These are phyloP conservation scores for Exephanes ischioxanthus DNA, from an alignment of 2,888 invertebrate genomes.

Conservation along the genomic window DNA sequence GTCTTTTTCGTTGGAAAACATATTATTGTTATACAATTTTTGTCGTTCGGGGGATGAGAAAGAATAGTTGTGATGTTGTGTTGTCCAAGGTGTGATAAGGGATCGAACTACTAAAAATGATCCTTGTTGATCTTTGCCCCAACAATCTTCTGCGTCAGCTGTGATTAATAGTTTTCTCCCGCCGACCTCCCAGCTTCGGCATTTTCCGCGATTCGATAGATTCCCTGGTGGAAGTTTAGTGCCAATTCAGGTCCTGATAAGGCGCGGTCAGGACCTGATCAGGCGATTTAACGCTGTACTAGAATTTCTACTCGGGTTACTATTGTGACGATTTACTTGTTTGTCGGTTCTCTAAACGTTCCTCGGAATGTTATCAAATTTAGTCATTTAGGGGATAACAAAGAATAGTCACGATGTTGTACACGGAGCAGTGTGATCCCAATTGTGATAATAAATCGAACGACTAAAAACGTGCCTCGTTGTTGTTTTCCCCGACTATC, in stretches of 20 bases:
- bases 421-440: too few species aligned
- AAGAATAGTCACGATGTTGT: too few species aligned
- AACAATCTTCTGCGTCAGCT: neutral
- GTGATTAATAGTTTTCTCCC: too few species aligned
- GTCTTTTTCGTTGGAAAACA: neutral
- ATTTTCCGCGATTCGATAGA: neutral
- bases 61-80: neutral
- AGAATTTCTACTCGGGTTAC: too few species aligned
- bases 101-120: neutral
- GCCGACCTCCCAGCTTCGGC: neutral
- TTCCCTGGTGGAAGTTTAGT: neutral
- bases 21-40: neutral
- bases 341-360: neutral
- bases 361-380: neutral
- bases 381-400: too few species aligned
- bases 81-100: neutral
- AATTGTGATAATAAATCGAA: too few species aligned
- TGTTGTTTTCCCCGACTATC: too few species aligned
- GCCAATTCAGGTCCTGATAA: too few species aligned
- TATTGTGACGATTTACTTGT: too few species aligned
- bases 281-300: too few species aligned
- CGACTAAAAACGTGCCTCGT: too few species aligned
- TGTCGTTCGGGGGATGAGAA: neutral
- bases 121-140: neutral
- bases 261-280: too few species aligned